Evolutionary conservation across 2,888 invertebrate species (phyloP).

Genomic region (Philopedon plagiatum): DNA sequence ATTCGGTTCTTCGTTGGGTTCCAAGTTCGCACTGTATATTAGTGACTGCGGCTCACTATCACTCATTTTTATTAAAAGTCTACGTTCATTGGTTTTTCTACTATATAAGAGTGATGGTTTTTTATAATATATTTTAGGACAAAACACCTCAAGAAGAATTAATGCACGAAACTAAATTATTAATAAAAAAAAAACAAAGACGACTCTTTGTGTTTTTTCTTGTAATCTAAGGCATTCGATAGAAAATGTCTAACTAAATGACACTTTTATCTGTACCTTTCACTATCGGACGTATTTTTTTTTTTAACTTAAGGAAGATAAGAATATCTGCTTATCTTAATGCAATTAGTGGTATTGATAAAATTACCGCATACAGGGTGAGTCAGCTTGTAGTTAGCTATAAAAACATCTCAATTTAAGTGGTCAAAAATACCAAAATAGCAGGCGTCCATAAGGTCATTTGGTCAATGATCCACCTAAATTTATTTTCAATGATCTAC

Average conservation of each 20-base stretch:
- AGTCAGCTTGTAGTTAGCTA: neutral
- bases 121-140: too few species aligned
- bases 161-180: neutral
- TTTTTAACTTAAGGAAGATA: constrained; percentile 1
- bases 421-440: too few species aligned
- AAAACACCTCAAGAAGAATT: neutral
- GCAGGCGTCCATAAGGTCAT: too few species aligned
- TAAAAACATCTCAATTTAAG: too few species aligned
- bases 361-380: neutral
- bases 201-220: too few species aligned
- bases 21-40: constrained; percentile 1
- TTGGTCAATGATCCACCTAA: too few species aligned
- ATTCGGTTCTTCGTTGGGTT: constrained; percentile 36
- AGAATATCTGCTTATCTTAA: constrained; percentile 4
- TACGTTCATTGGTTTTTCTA: too few species aligned
- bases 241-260: neutral
- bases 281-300: constrained; percentile 1
- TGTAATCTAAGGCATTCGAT: neutral
- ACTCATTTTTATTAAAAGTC: constrained; percentile 22
- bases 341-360: neutral
- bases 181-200: too few species aligned
- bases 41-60: constrained; percentile 10
- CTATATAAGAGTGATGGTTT: too few species aligned
- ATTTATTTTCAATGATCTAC: too few species aligned
- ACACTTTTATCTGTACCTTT: neutral